Percentiles rank a stretch among this genome's conserved stretches.
These are phyloP conservation scores for Myotis planiceps DNA, from an alignment of 2,797 vertebrate species.

Conservation along the genomic window DNA sequence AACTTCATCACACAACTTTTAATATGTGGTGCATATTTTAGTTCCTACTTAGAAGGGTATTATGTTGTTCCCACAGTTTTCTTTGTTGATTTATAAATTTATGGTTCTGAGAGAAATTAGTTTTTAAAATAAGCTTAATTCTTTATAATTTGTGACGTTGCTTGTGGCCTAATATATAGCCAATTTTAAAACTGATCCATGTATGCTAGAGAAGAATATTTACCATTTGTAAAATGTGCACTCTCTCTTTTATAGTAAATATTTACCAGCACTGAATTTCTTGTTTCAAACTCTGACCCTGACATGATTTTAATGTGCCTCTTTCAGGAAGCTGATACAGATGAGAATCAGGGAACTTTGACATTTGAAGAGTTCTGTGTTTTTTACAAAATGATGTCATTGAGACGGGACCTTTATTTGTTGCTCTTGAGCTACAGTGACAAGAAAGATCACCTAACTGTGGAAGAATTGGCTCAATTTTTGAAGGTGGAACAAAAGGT, in stretches of 20 bases:
- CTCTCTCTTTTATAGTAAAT: neutral
- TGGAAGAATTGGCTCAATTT: slow-evolving; percentile 94
- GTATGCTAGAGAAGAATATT: neutral
- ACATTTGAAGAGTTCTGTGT: slow-evolving; percentile 98
- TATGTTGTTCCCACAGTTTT: neutral
- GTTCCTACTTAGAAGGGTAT: neutral
- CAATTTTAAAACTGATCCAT: neutral
- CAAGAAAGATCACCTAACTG: slow-evolving; percentile 96
- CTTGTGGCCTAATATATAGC: neutral
- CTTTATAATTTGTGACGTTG: neutral
- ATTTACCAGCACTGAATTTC: neutral
- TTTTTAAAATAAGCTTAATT: neutral
- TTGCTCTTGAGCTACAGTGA: slow-evolving; percentile 96
- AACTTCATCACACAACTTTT: neutral
- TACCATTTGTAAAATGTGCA: neutral
- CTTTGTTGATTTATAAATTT: slow-evolving; percentile 27
- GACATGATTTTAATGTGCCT: neutral
- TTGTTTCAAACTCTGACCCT: neutral
- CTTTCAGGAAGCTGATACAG: slow-evolving; percentile 96
- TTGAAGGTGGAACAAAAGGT: slow-evolving; percentile 95
- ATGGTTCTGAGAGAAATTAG: neutral
- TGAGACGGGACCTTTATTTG: slow-evolving; percentile 95
- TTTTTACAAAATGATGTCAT: slow-evolving; percentile 99
- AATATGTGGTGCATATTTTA: neutral
- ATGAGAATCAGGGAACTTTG: slow-evolving; percentile 96